Evolutionary conservation across 2,797 vertebrate species (phyloP), one percentile per base, ranked within the genome.

Genomic region (Toxotes lorentzi): DNA sequence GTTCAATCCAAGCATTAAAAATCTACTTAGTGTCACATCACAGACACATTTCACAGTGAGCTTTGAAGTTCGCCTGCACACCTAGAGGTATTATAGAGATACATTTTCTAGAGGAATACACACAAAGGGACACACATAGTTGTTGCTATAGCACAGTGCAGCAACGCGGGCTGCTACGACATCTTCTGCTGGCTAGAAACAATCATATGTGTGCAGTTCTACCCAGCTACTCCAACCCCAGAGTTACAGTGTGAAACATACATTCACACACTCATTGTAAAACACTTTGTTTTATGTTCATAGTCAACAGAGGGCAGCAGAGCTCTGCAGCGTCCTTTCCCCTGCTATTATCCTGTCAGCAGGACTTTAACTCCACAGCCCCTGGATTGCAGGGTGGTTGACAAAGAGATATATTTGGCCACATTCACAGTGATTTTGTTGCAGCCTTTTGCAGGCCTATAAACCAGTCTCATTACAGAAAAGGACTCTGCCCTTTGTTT

Each of bases 271-370:
- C 57, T 17, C 11, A 11, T 12, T 5, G 16, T 8, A 12, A 14
- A 35, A 34, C 17, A 40, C 7, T 64, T 41, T 71, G 24, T 27
- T 27, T 3, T n/a, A 16, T 11, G 11, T n/a, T 0, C 35, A 23
- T 5, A 7, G 11, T 77, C 89, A 87, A 56, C 40, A 89, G 91
- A 78, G 84, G 88, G 89, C 82, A 88, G 79, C 81, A 84, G 45
- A 58, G 56, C 41, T 61, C 78, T 81, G 41, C 54, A 57, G 43
- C 17, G 0, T 38, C 8, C 1, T 19, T 16, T 21, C 5, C 2
- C 16, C 14, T 23, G 7, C 11, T 1, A 4, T 19, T 6, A 10
- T 54, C 45, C 30, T 35, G 47, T 40, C 34, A 72, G 30, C 54
- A 60, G 41, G 50, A 21, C 35, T 21, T 16, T 1, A 19, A 21